Evolutionary conservation across 2,113 vertebrate genomes (phyloP).

Genomic region (Neomonachus schauinslandi): DNA sequence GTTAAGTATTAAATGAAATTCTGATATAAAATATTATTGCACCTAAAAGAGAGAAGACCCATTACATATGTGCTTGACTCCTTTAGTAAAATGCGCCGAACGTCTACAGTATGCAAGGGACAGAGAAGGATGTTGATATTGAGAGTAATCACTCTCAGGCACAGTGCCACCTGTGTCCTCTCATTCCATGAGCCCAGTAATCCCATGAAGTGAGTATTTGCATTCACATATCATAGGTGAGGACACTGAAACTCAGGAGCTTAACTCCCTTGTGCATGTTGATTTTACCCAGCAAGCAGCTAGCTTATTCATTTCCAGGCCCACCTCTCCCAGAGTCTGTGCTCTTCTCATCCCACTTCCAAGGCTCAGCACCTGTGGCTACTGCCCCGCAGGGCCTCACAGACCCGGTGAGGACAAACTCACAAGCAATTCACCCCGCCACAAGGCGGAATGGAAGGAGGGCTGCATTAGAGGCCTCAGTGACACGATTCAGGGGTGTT

Average conservation of each 20-base stretch:
- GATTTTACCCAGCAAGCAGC: background rate
- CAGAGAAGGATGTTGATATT: background rate
- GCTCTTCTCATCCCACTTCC: background rate
- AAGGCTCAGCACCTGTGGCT: background rate
- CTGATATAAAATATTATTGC: background rate
- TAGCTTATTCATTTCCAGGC: background rate
- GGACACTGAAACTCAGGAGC: background rate
- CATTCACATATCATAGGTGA: background rate
- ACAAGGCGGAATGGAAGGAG: background rate
- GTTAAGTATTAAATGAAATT: slow-evolving; percentile 23
- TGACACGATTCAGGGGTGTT: background rate
- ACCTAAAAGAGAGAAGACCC: background rate
- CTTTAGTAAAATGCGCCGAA: background rate
- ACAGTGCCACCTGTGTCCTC: background rate
- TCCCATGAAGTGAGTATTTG: background rate
- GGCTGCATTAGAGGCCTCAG: background rate
- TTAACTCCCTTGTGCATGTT: background rate
- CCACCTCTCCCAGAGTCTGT: background rate
- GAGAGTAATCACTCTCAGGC: background rate
- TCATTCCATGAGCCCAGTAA: background rate
- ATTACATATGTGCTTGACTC: background rate
- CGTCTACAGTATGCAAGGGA: background rate
- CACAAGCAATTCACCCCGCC: background rate
- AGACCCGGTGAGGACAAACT: background rate
- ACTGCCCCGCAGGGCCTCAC: background rate